phyloP scores from a whole-genome alignment of 2,113 vertebrate species.

The Saccopteryx leptura region DNA sequence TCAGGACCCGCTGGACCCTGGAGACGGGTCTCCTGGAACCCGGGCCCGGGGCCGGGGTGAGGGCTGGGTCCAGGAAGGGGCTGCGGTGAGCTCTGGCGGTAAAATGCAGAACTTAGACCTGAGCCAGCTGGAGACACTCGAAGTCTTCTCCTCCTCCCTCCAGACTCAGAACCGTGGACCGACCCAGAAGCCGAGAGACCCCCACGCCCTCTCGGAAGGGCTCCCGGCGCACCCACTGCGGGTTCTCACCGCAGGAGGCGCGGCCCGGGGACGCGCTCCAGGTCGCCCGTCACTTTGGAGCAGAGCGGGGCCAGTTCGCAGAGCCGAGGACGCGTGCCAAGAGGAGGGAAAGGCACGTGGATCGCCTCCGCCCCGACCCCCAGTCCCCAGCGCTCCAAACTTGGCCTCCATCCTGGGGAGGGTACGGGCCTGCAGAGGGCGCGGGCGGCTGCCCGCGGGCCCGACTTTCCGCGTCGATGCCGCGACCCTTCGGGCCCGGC shows the following conservation, averaged over 20 bases:
- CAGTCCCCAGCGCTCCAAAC: background rate
- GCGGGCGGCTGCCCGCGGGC: background rate
- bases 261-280: fast-evolving
- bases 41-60: background rate
- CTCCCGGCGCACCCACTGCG: background rate
- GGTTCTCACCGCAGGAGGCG: fast-evolving
- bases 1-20: background rate
- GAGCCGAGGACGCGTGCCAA: background rate
- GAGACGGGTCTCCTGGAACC: background rate
- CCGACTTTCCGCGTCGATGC: background rate
- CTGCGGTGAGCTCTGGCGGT: background rate
- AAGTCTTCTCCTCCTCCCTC: background rate
- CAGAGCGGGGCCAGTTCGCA: background rate
- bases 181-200: background rate
- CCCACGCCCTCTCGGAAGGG: background rate
- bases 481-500: background rate
- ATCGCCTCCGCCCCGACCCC: background rate
- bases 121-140: fast-evolving
- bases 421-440: background rate
- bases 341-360: background rate
- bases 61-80: background rate
- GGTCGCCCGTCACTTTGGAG: fast-evolving
- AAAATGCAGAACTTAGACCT: background rate
- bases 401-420: background rate
- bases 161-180: background rate